A percentile compares a stretch with the other conserved stretches of the same genome.
These are phyloP conservation scores for Gymnoscelis rufifasciata DNA, from an alignment of 2,888 invertebrate genomes.

Conservation along the genomic window DNA sequence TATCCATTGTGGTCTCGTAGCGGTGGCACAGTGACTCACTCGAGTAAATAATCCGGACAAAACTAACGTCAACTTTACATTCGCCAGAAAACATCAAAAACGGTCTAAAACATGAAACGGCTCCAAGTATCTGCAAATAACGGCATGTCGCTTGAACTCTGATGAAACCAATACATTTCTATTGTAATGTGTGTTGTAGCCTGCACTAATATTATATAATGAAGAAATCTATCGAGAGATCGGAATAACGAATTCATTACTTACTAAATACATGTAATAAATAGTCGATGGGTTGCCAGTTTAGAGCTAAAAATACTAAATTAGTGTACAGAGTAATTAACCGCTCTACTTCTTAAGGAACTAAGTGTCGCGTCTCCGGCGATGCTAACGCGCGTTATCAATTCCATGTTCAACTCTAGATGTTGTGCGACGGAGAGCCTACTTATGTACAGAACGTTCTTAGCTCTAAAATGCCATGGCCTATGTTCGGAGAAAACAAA, in stretches of 20 bases:
- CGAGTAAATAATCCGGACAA: conserved; percentile 72
- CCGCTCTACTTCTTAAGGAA: conserved; percentile 25
- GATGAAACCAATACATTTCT: conserved; percentile 74
- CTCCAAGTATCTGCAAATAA: conserved; percentile 75
- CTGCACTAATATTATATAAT: conserved; percentile 69
- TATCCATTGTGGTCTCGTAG: conserved; percentile 76
- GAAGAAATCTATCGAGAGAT: conserved; percentile 74
- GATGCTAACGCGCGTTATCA: conserved; percentile 37
- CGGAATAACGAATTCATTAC: conserved; percentile 68
- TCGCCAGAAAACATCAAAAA: conserved; percentile 52
- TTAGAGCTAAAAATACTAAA: conserved; percentile 52
- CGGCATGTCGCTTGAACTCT: conserved; percentile 73
- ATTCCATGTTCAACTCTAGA: conserved; percentile 54
- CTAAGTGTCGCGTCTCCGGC: conserved; percentile 23
- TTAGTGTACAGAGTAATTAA: conserved; percentile 23
- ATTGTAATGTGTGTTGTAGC: conserved; percentile 78
- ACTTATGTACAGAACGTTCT: conserved; percentile 34
- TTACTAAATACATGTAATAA: conserved; percentile 73
- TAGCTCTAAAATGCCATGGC: conserved; percentile 58
- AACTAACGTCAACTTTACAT: conserved; percentile 37
- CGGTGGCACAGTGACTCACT: conserved; percentile 68
- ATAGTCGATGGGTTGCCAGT: conserved; percentile 47
- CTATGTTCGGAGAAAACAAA: conserved; percentile 60
- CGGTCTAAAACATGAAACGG: conserved; percentile 61
- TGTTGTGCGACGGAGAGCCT: conserved; percentile 20